phyloP scores from a whole-genome alignment of 2,113 vertebrate genomes.

The Barbus barbus region DNA sequence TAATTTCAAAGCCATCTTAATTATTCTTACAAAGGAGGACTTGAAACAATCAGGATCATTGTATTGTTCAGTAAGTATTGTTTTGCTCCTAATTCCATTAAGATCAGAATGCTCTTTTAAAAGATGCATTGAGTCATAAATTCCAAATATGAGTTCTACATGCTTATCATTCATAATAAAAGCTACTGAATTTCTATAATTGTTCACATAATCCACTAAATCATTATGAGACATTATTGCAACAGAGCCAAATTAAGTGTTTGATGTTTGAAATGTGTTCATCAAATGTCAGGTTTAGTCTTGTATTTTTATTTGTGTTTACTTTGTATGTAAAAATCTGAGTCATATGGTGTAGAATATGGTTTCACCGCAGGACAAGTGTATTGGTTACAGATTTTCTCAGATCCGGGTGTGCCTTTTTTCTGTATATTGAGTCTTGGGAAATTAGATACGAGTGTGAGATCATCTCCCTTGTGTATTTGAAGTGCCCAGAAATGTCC shows the following conservation, averaged over 20 bases:
- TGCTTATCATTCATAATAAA: conserved; percentile 5
- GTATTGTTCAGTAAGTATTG: conserved; percentile 60
- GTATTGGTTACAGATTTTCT: conserved; percentile 60
- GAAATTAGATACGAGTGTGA: conserved; percentile 64
- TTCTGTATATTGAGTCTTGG: conserved; percentile 60
- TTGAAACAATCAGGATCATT: conserved; percentile 54
- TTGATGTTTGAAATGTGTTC: conserved; percentile 29
- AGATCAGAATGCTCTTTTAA: conserved; percentile 8
- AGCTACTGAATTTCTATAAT: neutral
- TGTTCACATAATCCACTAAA: neutral
- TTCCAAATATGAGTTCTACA: conserved; percentile 24
- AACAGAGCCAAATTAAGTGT: neutral
- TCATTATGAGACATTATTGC: neutral
- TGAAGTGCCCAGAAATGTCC: conserved; percentile 57
- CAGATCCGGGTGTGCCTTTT: conserved; percentile 76
- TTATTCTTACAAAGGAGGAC: conserved; percentile 43
- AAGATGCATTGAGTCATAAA: conserved; percentile 36
- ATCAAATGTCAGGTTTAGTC: neutral
- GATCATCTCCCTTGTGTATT: conserved; percentile 70
- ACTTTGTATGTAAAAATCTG: neutral
- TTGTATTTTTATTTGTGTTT: neutral
- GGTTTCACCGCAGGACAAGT: conserved; percentile 68
- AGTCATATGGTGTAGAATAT: conserved; percentile 19
- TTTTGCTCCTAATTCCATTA: conserved; percentile 44
- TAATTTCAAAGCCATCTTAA: conserved; percentile 42